phyloP scores from a whole-genome alignment of 2,888 invertebrate genomes.

The Cantharis nigra region DNA sequence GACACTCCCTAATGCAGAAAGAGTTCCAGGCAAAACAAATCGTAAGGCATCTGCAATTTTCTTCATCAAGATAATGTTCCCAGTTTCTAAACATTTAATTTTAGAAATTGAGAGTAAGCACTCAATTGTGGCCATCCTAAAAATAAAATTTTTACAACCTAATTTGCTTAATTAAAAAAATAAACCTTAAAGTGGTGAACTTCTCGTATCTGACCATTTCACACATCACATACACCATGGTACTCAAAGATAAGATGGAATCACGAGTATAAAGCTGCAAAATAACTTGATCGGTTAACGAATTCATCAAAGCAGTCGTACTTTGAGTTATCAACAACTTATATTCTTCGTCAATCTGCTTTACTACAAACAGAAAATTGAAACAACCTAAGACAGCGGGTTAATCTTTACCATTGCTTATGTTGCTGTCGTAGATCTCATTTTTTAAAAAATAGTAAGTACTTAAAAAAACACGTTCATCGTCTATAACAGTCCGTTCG shows the following conservation, averaged over 20 bases:
- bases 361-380: constrained; percentile 56
- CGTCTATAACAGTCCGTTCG: neutral
- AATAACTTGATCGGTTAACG: constrained; percentile 59
- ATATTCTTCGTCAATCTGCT: constrained; percentile 65
- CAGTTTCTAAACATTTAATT: constrained; percentile 61
- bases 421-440: neutral
- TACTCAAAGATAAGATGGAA: constrained; percentile 65
- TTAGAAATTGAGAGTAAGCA: constrained; percentile 68
- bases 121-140: constrained; percentile 60
- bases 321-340: constrained; percentile 64
- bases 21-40: constrained; percentile 68
- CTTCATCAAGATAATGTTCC: constrained; percentile 59
- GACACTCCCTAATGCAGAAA: constrained; percentile 63
- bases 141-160: constrained; percentile 11
- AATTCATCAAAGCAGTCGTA: constrained; percentile 58
- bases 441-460: neutral
- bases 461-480: neutral
- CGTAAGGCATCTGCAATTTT: constrained; percentile 63
- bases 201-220: constrained; percentile 71
- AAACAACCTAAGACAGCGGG: neutral
- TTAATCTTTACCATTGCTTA: neutral
- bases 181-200: constrained; percentile 66
- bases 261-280: constrained; percentile 61
- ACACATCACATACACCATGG: constrained; percentile 67
- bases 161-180: neutral